phyloP scores from a whole-genome alignment of 2,888 invertebrate genomes.

The Agelastica alni region DNA sequence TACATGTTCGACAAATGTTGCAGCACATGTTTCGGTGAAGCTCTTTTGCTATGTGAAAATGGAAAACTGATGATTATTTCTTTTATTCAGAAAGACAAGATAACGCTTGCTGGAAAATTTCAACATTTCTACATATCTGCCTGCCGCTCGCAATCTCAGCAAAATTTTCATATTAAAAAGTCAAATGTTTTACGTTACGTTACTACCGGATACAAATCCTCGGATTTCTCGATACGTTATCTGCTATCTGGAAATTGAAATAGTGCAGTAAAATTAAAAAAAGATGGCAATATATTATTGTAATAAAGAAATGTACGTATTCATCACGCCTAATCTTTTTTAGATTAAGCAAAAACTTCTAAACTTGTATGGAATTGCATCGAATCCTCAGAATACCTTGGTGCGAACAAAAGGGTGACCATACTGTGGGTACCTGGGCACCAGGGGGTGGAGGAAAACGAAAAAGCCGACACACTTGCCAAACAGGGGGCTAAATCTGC shows the following conservation, averaged over 20 bases:
- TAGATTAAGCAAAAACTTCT: too few relatives aligned
- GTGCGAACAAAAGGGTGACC: too few relatives aligned
- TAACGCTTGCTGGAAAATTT: constrained; percentile 45
- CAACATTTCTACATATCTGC: constrained; percentile 46
- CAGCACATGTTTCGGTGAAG: too few relatives aligned
- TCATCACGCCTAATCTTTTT: too few relatives aligned
- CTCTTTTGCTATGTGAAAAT: not conserved
- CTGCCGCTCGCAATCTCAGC: constrained; percentile 44
- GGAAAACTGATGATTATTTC: not conserved
- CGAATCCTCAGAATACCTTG: too few relatives aligned
- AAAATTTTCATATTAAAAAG: constrained; percentile 45
- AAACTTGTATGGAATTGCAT: too few relatives aligned
- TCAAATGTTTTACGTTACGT: constrained; percentile 34
- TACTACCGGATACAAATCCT: not conserved
- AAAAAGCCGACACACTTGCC: too few relatives aligned
- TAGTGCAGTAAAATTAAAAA: not conserved
- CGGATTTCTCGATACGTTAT: not conserved
- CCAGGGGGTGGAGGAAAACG: too few relatives aligned
- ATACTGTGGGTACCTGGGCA: too few relatives aligned
- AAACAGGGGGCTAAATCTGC: too few relatives aligned
- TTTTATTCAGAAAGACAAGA: constrained; percentile 27
- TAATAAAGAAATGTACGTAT: too few relatives aligned
- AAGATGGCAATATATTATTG: too few relatives aligned
- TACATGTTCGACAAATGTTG: not conserved
- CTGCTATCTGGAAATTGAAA: not conserved